Percentiles rank a stretch among this genome's conserved stretches.
phyloP scores from a whole-genome alignment of 1,140 invertebrate genomes.

The Sweltsa coloradensis region DNA sequence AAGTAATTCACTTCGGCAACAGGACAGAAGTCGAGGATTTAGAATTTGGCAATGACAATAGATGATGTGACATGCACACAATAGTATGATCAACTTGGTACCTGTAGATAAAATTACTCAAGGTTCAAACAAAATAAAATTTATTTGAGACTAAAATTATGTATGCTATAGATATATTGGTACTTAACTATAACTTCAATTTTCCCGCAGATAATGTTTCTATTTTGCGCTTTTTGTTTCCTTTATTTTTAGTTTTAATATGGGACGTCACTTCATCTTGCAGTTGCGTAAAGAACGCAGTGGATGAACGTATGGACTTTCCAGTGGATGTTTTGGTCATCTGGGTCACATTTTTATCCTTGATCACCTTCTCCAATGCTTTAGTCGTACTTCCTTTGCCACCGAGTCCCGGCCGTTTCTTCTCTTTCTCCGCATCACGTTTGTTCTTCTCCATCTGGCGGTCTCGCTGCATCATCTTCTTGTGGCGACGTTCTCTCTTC shows the following conservation, averaged over 20 bases:
- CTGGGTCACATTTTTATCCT: constrained; percentile 48
- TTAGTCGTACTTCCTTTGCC: constrained; percentile 46
- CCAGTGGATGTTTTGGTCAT: constrained; percentile 32
- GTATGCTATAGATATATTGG: no score
- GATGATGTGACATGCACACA: no score
- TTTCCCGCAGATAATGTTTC: constrained; percentile 31
- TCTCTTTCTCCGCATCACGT: constrained; percentile 34
- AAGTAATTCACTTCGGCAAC: no score
- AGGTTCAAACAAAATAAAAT: no score
- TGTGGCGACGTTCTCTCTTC: constrained; percentile 75
- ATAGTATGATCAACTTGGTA: no score
- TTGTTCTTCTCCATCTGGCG: constrained; percentile 37
- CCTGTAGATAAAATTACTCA: no score
- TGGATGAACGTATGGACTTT: constrained; percentile 60
- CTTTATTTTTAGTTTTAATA: constrained; percentile 30
- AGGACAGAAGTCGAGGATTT: no score
- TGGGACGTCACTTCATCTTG: constrained; percentile 54
- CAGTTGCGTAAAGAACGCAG: constrained; percentile 67
- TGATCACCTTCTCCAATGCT: constrained; percentile 42
- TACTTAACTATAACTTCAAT: constrained; percentile 39
- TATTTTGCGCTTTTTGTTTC: constrained; percentile 26
- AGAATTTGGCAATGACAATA: no score
- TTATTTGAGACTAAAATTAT: no score
- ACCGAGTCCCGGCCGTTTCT: constrained; percentile 35
- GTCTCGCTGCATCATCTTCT: constrained; percentile 62